These are phyloP conservation scores for Macroglossus sobrinus DNA, from an alignment of 2,113 vertebrate genomes.

Conservation along the genomic window DNA sequence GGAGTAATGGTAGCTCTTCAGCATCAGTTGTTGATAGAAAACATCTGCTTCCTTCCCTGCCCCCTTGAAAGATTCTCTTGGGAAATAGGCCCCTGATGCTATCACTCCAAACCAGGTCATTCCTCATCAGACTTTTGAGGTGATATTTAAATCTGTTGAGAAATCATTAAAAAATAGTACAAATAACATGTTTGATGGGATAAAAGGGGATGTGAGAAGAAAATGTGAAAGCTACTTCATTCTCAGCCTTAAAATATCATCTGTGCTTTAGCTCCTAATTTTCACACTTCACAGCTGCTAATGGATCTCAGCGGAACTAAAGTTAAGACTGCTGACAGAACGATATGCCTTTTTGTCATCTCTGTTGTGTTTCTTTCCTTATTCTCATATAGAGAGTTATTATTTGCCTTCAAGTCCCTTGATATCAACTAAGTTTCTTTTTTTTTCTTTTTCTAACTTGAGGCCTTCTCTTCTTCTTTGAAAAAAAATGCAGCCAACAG, in stretches of 20 bases:
- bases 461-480: neutral
- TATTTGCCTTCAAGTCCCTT: constrained; percentile 12
- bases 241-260: constrained; percentile 69
- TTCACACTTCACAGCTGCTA: constrained; percentile 75
- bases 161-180: constrained; percentile 56
- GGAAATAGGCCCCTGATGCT: constrained; percentile 63
- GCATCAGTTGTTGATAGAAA: constrained; percentile 76
- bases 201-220: constrained; percentile 45
- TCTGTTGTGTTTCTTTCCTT: constrained; percentile 44
- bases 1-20: constrained; percentile 76
- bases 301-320: constrained; percentile 68
- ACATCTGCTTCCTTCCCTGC: constrained; percentile 81
- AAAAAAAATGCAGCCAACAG: neutral
- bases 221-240: constrained; percentile 58
- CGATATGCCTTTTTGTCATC: constrained; percentile 60
- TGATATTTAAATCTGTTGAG: constrained; percentile 59
- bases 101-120: constrained; percentile 66
- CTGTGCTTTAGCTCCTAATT: constrained; percentile 67
- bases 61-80: constrained; percentile 64
- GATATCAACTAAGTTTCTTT: neutral
- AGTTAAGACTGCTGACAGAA: constrained; percentile 69
- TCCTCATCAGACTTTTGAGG: constrained; percentile 58
- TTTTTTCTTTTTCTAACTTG: constrained; percentile 15
- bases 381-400: constrained; percentile 15
- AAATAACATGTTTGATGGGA: neutral